Base-by-base conservation (phyloP, 2,113 vertebrate genomes). In the Panurus biarmicus region DNA sequence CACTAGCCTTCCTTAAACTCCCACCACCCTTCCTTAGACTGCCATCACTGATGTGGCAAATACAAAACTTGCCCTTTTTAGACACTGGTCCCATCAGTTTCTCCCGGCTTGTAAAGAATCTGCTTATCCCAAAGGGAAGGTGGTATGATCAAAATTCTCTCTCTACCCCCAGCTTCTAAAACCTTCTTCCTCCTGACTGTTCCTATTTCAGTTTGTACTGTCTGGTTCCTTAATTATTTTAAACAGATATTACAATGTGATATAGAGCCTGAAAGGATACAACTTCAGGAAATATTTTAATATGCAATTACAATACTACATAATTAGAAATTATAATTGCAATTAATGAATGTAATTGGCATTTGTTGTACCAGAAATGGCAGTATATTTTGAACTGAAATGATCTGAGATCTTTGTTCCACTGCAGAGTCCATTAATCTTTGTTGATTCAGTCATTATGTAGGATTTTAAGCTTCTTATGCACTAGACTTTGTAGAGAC, bases 301-400 rank as follows among this genome's bases (percentile, higher is more conserved):
- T 90, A 72, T 75, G 45, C 72, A 81, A 74, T 78, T 93, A 54
- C 24, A 88, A 77, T 88, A 28, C 72, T 56, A 51, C 72, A 23
- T 88, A 86, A 94, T 93, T 96, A 85, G 72, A 95, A 94, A 93
- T 51, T 2, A 74, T 86, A 92, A 95, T 86, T 93, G 44, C 51
- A 80, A 96, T 88, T 92, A 93, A 93, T 93, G 72, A 86, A 60
- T 83, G 45, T 95, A 88, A 96, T 92, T 90, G 88, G 73, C 75
- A 88, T 94, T 90, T 93, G 56, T 82, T 93, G 69, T 94, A 91
- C 72, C 51, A 88, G 78, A 83, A 94, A 67, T 88, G 93, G 75
- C 60, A 77, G 85, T 95, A 38, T 70, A 80, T 89, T 89, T 91
- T 64, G 42, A 88, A 33, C 64, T 88, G 75, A 85, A 94, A 71